phyloP scores from a whole-genome alignment of 2,113 vertebrate species.

The Mustela lutreola region DNA sequence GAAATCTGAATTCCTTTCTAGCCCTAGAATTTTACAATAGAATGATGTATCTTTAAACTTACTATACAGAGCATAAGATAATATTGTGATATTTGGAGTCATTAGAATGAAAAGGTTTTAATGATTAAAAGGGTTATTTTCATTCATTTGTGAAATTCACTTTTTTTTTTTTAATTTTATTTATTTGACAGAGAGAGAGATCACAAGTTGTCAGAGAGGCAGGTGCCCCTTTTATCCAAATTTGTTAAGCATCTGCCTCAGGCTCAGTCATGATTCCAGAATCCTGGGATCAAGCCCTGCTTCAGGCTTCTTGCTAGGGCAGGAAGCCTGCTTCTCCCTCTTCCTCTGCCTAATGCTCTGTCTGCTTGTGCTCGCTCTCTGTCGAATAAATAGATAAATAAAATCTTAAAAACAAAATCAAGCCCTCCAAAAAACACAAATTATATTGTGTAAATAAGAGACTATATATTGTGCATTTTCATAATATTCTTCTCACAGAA shows the following conservation, averaged over 20 bases:
- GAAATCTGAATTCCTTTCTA: conserved; percentile 20
- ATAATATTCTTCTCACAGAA: neutral
- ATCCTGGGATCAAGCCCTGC: too few species aligned
- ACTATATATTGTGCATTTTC: neutral
- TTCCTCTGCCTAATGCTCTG: too few species aligned
- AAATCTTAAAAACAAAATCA: too few species aligned
- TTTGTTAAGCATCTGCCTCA: neutral
- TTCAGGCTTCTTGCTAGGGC: too few species aligned
- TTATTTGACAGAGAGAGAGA: too few species aligned
- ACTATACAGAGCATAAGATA: neutral
- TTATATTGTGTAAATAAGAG: neutral
- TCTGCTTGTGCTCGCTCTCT: too few species aligned
- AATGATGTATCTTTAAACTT: conserved; percentile 28
- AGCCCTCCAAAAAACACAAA: too few species aligned
- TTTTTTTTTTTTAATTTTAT: neutral
- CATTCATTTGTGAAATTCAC: conserved; percentile 56
- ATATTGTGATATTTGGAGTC: neutral
- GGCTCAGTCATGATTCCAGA: too few species aligned
- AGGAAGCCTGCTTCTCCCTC: too few species aligned
- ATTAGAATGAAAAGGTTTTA: conserved; percentile 35
- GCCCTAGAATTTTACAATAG: conserved; percentile 23
- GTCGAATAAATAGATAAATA: too few species aligned
- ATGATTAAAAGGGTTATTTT: conserved; percentile 31
- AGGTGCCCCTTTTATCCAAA: too few species aligned
- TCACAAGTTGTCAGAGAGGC: too few species aligned